Conservation (phyloP, 2,888 invertebrate genomes). For the Chironomus riparius region DNA sequence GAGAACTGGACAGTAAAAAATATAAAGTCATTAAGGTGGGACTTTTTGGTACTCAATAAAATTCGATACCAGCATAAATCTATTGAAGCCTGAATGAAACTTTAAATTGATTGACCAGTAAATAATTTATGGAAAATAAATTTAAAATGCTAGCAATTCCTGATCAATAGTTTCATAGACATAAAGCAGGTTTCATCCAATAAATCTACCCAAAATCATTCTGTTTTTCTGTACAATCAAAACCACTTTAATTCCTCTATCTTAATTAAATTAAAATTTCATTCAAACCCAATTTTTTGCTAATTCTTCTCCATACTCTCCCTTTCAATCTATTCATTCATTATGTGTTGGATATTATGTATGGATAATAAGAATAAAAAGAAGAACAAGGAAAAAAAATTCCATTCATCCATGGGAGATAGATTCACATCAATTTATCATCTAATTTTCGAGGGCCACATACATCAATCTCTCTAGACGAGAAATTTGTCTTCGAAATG, state of each 20-base stretch:
- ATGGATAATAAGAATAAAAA: not conserved
- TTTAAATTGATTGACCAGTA: not conserved
- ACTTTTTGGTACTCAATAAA: not conserved
- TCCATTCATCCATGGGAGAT: not conserved
- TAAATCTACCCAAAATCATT: not conserved
- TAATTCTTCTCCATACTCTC: not conserved
- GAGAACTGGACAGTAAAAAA: not conserved
- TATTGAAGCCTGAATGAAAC: not conserved
- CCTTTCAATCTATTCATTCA: not conserved
- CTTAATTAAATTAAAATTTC: slow-evolving; percentile 23
- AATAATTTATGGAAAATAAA: no score
- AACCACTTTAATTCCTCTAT: slow-evolving; percentile 14
- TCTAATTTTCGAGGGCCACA: slow-evolving; percentile 17
- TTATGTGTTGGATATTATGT: not conserved
- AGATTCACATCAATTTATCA: slow-evolving; percentile 19
- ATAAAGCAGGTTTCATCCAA: no score
- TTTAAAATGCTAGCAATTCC: no score
- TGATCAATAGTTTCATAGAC: no score
- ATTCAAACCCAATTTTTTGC: slow-evolving; percentile 1
- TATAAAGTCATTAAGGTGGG: not conserved
- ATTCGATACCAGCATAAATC: no score
- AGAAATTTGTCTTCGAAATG: slow-evolving; percentile 10
- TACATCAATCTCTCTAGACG: slow-evolving; percentile 10
- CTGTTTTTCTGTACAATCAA: not conserved
- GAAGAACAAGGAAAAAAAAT: not conserved